Evolutionary conservation across 2,113 vertebrate genomes (phyloP).

Genomic region (Cochlearius cochlearius): DNA sequence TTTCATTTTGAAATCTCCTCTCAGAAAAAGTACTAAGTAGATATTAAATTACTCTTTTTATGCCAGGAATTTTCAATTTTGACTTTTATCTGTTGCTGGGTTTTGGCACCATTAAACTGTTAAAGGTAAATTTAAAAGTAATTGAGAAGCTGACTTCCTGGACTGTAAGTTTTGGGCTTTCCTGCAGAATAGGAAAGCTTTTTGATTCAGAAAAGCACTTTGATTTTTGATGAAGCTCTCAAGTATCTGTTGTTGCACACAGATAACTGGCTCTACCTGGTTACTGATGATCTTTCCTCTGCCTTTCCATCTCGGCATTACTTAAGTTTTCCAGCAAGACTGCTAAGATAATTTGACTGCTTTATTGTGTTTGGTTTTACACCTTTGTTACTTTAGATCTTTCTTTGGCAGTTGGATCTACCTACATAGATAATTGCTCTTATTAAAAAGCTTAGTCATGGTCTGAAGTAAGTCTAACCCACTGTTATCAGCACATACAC

Average conservation of each 20-base stretch:
- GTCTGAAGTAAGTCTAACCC: background rate
- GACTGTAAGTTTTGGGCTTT: background rate
- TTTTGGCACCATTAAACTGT: conserved; percentile 9
- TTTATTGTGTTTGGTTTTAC: background rate
- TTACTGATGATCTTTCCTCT: background rate
- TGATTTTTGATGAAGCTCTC: background rate
- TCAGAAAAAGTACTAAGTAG: background rate
- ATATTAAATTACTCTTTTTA: background rate
- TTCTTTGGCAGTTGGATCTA: background rate
- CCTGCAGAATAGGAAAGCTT: background rate
- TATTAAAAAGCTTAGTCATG: background rate
- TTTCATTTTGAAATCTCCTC: background rate
- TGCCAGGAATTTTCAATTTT: conserved; percentile 14
- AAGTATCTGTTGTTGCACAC: background rate
- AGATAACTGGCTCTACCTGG: background rate
- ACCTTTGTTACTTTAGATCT: background rate
- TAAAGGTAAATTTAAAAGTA: conserved; percentile 11
- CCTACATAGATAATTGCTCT: background rate
- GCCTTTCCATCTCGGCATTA: background rate
- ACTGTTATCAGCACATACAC: background rate
- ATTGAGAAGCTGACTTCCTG: background rate
- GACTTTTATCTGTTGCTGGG: conserved; percentile 12
- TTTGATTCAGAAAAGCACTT: background rate
- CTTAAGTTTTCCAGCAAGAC: background rate
- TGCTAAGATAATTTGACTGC: background rate